Evolutionary conservation across 2,888 invertebrate genomes (phyloP).

Genomic region (Chrysolina americana): DNA sequence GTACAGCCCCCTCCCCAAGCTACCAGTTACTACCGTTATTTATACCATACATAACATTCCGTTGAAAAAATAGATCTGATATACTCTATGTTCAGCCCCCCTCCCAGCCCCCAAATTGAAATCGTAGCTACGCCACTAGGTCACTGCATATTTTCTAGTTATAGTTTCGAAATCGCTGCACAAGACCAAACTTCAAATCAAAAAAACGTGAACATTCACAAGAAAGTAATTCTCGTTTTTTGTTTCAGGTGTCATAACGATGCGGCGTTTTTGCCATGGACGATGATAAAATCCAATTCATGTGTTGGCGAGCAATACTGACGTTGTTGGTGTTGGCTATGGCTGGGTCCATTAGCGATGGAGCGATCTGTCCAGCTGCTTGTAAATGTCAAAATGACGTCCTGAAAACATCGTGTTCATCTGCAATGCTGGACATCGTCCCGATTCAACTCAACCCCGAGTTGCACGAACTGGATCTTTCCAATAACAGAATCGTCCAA

Average conservation of each 20-base stretch:
- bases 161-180: no score
- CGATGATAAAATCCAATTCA: slow-evolving; percentile 67
- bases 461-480: slow-evolving; percentile 85
- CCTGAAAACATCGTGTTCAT: slow-evolving; percentile 82
- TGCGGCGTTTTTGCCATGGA: slow-evolving; percentile 66
- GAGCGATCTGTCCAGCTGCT: slow-evolving; percentile 79
- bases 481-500: slow-evolving; percentile 86
- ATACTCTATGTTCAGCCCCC: no score
- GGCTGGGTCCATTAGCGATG: slow-evolving; percentile 62
- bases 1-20: no score
- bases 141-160: no score
- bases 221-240: slow-evolving; percentile 30
- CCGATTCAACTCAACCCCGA: slow-evolving; percentile 93
- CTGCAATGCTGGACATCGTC: slow-evolving; percentile 85
- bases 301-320: slow-evolving; percentile 67
- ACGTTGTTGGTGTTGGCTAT: slow-evolving; percentile 69
- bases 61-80: no score
- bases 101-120: no score
- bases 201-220: no score
- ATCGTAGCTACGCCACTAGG: no score
- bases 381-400: slow-evolving; percentile 88
- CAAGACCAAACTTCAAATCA: no score
- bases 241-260: slow-evolving; percentile 68
- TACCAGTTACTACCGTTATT: no score
- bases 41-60: no score